Evolutionary conservation across 2,888 invertebrate species (phyloP).

Genomic region (Melanargia galathea): DNA sequence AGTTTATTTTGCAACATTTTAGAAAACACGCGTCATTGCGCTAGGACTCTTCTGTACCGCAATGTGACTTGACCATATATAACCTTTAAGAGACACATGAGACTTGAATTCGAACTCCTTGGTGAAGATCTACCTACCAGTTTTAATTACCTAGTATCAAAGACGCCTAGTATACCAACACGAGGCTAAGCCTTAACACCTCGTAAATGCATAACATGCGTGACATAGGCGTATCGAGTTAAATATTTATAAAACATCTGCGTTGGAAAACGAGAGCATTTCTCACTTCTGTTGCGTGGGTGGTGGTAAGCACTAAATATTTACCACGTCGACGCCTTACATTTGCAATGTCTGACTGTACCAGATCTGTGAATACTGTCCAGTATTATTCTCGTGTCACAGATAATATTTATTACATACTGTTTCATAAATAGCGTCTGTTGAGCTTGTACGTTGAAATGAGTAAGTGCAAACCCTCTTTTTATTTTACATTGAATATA

Average conservation of each 20-base stretch:
- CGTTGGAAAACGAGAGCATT: constrained; percentile 22
- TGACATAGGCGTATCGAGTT: constrained; percentile 18
- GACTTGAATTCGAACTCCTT: no score
- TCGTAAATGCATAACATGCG: neutral
- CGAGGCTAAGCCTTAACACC: no score
- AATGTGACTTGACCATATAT: no score
- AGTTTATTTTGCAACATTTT: no score
- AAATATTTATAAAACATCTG: constrained; percentile 15
- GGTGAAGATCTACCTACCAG: no score
- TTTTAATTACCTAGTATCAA: no score
- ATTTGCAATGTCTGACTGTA: constrained; percentile 29
- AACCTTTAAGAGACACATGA: no score
- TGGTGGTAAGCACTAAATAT: constrained; percentile 25
- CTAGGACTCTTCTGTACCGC: no score
- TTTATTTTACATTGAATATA: neutral
- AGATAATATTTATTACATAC: constrained; percentile 22
- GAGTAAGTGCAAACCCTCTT: neutral
- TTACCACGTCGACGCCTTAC: constrained; percentile 27
- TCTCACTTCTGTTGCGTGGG: constrained; percentile 29
- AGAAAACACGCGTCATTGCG: no score
- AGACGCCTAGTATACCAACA: no score
- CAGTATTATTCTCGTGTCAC: constrained; percentile 16
- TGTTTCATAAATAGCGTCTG: constrained; percentile 21
- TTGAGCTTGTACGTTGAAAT: constrained; percentile 4
- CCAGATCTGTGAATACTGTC: constrained; percentile 25